phyloP scores from a whole-genome alignment of 1,140 invertebrate genomes.

The Conus betulinus region DNA sequence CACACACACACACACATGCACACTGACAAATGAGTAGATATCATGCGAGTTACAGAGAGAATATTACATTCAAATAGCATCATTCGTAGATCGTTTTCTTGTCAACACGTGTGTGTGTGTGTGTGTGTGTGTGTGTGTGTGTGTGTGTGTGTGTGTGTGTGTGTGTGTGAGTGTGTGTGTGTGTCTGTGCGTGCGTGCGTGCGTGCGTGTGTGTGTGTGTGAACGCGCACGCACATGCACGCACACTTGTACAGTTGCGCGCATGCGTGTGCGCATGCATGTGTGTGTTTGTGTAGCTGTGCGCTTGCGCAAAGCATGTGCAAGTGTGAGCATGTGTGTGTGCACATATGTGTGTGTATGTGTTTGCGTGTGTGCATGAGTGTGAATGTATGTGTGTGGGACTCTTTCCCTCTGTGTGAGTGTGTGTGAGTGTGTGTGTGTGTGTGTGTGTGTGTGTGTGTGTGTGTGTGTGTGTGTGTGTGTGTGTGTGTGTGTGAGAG shows the following conservation, averaged over 20 bases:
- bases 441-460: background rate
- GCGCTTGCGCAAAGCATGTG: background rate
- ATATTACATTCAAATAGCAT: too few species aligned
- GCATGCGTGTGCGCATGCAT: background rate
- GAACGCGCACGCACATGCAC: background rate
- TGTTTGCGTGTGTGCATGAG: too few species aligned
- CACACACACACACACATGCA: too few species aligned
- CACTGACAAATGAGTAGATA: too few species aligned
- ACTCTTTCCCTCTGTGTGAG: background rate
- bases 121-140: slow-evolving; percentile 9
- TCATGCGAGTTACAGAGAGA: too few species aligned
- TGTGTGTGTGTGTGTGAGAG: background rate
- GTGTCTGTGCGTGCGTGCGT: background rate
- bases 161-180: slow-evolving; percentile 9
- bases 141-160: slow-evolving; percentile 10
- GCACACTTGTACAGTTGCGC: background rate
- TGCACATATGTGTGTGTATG: too few species aligned
- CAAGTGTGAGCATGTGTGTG: too few species aligned
- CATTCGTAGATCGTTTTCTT: too few species aligned
- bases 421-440: background rate
- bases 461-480: background rate
- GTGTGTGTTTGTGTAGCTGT: background rate
- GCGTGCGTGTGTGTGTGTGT: too few species aligned
- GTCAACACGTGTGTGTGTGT: background rate
- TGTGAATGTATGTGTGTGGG: background rate